Conservation (phyloP, 2,113 vertebrate species). For the Columba janthina region DNA sequence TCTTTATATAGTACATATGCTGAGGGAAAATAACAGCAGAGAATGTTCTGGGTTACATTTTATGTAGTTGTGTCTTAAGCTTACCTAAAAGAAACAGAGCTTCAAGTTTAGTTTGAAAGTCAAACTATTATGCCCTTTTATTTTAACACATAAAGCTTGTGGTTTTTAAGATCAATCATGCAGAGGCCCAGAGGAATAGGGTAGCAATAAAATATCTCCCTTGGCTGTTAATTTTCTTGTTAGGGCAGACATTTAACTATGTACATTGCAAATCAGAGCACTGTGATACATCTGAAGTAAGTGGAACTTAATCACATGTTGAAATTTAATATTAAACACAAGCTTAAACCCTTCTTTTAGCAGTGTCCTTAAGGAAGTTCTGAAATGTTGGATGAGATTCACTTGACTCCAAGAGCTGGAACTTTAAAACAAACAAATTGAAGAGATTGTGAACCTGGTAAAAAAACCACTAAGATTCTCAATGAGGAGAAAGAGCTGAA, state of each 20-base stretch:
- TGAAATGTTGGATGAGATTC: not conserved
- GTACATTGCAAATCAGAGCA: not conserved
- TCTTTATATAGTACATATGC: not conserved
- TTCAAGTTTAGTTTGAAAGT: not conserved
- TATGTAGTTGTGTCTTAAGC: not conserved
- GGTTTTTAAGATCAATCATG: not conserved
- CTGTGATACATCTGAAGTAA: not conserved
- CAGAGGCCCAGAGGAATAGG: not conserved
- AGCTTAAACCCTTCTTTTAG: not conserved
- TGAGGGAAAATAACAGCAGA: not conserved
- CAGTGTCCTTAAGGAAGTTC: not conserved
- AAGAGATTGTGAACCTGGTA: not conserved
- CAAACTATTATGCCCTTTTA: not conserved
- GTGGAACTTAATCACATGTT: not conserved
- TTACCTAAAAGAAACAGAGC: not conserved
- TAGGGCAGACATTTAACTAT: not conserved
- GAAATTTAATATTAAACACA: not conserved
- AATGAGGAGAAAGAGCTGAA: not conserved
- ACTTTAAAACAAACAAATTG: not conserved
- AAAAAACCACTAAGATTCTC: not conserved
- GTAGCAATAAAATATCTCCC: not conserved
- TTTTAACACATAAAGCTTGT: not conserved
- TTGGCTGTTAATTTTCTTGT: slow-evolving; percentile 5
- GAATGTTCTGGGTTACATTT: not conserved
- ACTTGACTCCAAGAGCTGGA: not conserved